phyloP scores from a whole-genome alignment of 2,113 vertebrate genomes.

The Myrmophylax atrothorax region DNA sequence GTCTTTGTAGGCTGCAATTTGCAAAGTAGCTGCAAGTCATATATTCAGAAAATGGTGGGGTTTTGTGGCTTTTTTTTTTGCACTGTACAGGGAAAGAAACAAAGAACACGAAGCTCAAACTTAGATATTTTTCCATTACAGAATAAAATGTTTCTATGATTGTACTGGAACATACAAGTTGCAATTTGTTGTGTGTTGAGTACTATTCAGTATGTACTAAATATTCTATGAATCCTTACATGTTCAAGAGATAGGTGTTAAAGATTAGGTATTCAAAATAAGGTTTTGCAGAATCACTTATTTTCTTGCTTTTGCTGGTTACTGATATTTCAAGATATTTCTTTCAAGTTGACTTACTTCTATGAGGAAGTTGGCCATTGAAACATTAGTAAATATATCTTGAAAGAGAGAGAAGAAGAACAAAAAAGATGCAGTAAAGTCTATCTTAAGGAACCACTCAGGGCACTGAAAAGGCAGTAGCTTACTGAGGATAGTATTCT shows the following conservation, averaged over 20 bases:
- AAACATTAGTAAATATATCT: neutral
- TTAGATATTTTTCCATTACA: neutral
- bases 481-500: neutral
- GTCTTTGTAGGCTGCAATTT: neutral
- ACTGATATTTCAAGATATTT: neutral
- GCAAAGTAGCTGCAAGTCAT: neutral
- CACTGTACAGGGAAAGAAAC: neutral
- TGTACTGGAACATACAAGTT: neutral
- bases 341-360: neutral
- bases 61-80: neutral
- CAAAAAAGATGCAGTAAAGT: neutral
- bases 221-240: neutral
- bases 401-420: neutral
- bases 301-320: neutral
- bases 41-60: neutral
- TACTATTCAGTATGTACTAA: neutral
- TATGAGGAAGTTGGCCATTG: neutral
- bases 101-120: neutral
- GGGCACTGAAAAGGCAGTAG: neutral
- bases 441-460: neutral
- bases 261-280: neutral
- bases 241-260: neutral
- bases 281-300: neutral
- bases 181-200: neutral
- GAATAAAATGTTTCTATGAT: accelerated